Evolutionary conservation across 2,797 vertebrate species (phyloP), one percentile per base, ranked within the genome.

Genomic region (Lateolabrax maculatus): DNA sequence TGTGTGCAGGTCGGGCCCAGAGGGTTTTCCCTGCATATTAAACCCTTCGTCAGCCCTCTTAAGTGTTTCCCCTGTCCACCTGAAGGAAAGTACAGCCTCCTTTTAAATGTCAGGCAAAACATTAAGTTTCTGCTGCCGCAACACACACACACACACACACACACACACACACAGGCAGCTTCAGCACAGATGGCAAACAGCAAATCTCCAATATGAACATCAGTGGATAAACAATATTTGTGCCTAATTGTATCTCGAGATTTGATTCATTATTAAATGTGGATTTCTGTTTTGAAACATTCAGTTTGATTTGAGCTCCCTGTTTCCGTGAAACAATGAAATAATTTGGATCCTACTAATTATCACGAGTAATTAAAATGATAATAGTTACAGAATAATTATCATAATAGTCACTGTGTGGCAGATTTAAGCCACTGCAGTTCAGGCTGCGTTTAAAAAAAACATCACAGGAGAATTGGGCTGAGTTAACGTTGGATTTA

Each of bases 11-110:
- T 12, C 2, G 16, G 44, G 23, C 57, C 85, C 75, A 56, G 7
- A 53, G 72, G 74, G 73, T 44, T 84, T 77, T 53, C 70, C 73
- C 80, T 55, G 80, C 76, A 52, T 72, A 75, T 84, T 75, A 86
- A 84, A 62, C 7, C 48, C 63, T 49, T 48, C 9, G 1, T 70
- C 72, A 43, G 65, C 27, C 16, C 34, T 21, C 34, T 27, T 18
- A 70, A 80, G 73, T 69, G 27, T 66, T 61, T 41, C 57, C 31
- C 49, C 13, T 12, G 18, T 74, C 21, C 62, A 80, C 74, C 75
- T 76, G 48, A 34, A 77, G 60, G 34, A 53, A 56, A 79, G 60
- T 9, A 11, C 60, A 25, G 41, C 37, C 37, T 60, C 4, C 19
- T 53, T 29, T 51, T 18, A 83, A 80, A 85, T 84, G 73, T 62